phyloP scores from a whole-genome alignment of 1,140 invertebrate species.

The Heliconius himera region DNA sequence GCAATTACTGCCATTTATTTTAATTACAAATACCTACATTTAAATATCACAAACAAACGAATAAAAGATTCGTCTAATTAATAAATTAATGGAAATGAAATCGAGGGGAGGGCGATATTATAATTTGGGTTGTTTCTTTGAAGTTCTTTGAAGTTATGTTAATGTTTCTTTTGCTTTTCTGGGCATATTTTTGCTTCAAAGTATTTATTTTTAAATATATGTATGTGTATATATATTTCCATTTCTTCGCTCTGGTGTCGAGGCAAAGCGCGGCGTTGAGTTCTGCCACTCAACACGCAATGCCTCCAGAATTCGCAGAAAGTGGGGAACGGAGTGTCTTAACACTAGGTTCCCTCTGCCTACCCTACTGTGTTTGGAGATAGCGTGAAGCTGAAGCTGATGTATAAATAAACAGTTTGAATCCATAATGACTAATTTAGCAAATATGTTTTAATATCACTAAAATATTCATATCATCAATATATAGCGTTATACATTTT shows the following conservation, averaged over 20 bases:
- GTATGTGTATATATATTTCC: not conserved
- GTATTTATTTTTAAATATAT: not conserved
- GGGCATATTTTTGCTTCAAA: not conserved
- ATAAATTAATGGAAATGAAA: constrained; percentile 25
- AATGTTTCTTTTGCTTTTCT: constrained; percentile 4
- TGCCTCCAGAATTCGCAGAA: too few relatives aligned
- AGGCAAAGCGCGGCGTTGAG: too few relatives aligned
- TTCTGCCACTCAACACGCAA: too few relatives aligned
- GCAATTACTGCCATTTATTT: not conserved
- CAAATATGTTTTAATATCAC: too few relatives aligned
- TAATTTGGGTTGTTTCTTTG: constrained; percentile 26
- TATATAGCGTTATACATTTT: too few relatives aligned
- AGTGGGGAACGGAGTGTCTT: too few relatives aligned
- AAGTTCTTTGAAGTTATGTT: constrained; percentile 27
- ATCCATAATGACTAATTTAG: not conserved
- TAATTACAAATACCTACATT: not conserved
- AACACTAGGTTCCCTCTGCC: too few relatives aligned
- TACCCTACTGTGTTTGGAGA: too few relatives aligned
- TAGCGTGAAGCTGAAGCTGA: too few relatives aligned
- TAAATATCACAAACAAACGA: constrained; percentile 6
- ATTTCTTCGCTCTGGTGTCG: too few relatives aligned
- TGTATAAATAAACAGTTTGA: not conserved
- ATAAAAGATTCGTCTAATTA: constrained; percentile 21
- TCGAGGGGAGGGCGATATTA: constrained; percentile 18
- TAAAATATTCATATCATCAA: too few relatives aligned